A percentile compares a stretch with the other conserved stretches of the same genome.
Conservation (phyloP, 2,797 vertebrate genomes). For the Mionectes olivaceus region DNA sequence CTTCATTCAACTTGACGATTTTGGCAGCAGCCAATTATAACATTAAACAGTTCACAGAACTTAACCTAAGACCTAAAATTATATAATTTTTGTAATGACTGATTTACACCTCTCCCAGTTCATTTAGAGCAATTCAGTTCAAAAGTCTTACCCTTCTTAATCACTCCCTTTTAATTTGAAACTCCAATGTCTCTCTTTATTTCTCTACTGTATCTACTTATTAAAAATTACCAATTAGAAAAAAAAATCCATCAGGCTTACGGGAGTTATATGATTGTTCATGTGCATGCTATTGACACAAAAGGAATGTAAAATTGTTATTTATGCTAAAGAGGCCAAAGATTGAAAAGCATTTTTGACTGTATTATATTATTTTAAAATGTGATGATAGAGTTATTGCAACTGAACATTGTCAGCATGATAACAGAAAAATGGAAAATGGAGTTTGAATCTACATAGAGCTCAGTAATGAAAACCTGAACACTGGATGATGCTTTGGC, state of each 20-base stretch:
- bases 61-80: slow-evolving; percentile 78
- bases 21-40: slow-evolving; percentile 82
- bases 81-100: slow-evolving; percentile 78
- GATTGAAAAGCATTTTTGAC: neutral
- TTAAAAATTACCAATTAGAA: slow-evolving; percentile 74
- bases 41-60: slow-evolving; percentile 82
- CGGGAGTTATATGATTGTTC: slow-evolving; percentile 34
- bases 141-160: slow-evolving; percentile 71
- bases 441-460: neutral
- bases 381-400: neutral
- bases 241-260: slow-evolving; percentile 20
- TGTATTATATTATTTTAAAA: neutral
- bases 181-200: slow-evolving; percentile 28
- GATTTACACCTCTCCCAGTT: slow-evolving; percentile 59
- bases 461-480: neutral
- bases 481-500: neutral
- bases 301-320: slow-evolving; percentile 53
- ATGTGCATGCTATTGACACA: slow-evolving; percentile 30
- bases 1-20: slow-evolving; percentile 84
- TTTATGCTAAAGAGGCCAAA: slow-evolving; percentile 16
- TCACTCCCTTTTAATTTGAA: slow-evolving; percentile 65
- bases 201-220: slow-evolving; percentile 59
- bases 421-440: neutral
- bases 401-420: neutral
- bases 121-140: slow-evolving; percentile 47